A percentile compares a stretch with the other conserved stretches of the same genome.
phyloP scores from a whole-genome alignment of 1,140 invertebrate species.

The Drosophila kurseongensis region DNA sequence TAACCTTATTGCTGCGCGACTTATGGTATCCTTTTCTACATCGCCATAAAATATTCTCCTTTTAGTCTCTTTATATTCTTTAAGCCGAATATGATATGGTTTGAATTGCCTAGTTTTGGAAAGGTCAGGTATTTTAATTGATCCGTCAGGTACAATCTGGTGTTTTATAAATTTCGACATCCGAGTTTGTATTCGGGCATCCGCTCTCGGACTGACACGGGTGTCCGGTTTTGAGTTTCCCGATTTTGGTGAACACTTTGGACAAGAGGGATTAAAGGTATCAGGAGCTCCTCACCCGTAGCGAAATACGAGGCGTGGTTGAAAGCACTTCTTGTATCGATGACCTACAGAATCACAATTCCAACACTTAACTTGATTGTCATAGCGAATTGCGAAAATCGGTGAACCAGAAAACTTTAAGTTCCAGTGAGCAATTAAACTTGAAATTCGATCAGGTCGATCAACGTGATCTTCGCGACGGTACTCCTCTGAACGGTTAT shows the following conservation, averaged over 20 bases:
- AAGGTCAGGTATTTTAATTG: background rate
- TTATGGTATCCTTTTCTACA: background rate
- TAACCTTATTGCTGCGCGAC: background rate
- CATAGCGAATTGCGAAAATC: background rate
- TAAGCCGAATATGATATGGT: background rate
- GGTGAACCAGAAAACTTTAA: background rate
- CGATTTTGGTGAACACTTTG: background rate
- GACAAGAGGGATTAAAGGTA: background rate
- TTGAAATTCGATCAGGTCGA: too few relatives aligned
- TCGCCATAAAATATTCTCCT: too few relatives aligned
- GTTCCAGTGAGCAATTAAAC: too few relatives aligned
- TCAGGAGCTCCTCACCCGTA: background rate
- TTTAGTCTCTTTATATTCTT: background rate
- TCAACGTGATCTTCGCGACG: too few relatives aligned
- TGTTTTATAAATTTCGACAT: background rate
- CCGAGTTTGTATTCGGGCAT: background rate
- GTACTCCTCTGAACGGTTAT: too few relatives aligned
- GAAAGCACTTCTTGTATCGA: background rate
- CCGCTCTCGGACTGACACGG: background rate
- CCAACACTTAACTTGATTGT: background rate
- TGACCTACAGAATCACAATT: background rate
- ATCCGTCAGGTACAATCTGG: background rate
- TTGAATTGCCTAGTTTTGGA: background rate
- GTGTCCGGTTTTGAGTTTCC: background rate
- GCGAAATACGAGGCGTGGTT: background rate